Conservation (phyloP, 2,888 invertebrate species). For the Eumerus sabulonum region DNA sequence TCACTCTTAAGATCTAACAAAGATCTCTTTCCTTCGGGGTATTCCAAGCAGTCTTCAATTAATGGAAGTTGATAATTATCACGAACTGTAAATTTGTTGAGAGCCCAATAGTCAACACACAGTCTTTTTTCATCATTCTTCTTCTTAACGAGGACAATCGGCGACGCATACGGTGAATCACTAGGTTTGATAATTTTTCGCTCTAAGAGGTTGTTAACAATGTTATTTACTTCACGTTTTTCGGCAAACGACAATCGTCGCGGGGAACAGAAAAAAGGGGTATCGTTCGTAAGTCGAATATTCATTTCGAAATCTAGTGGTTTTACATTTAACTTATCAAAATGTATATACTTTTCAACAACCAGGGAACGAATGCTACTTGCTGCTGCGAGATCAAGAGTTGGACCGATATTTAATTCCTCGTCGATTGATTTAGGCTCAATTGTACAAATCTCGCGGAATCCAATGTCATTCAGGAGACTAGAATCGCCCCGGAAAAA, state of each 20-base stretch:
- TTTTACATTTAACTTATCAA: not conserved
- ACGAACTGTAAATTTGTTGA: constrained; percentile 19
- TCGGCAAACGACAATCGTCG: constrained; percentile 14
- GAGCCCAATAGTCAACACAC: constrained; percentile 28
- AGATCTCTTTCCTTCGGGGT: not conserved
- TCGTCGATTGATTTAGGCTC: no score
- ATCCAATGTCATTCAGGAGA: no score
- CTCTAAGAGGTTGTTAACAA: constrained; percentile 11
- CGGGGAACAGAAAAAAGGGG: constrained; percentile 15
- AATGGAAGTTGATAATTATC: constrained; percentile 8
- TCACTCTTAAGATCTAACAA: constrained; percentile 1
- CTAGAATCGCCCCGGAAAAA: no score
- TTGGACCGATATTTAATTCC: no score
- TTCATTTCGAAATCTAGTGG: constrained; percentile 15
- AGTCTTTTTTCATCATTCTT: constrained; percentile 17
- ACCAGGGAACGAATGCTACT: not conserved
- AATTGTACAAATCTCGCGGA: no score
- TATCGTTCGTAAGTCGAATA: constrained; percentile 17
- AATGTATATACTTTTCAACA: not conserved
- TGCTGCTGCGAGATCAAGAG: not conserved
- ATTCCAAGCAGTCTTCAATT: not conserved
- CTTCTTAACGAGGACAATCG: constrained; percentile 12
- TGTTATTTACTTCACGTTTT: constrained; percentile 2
- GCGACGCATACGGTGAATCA: constrained; percentile 21
- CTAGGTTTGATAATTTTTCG: constrained; percentile 6